Base-by-base conservation (phyloP, 2,888 invertebrate species). In the Clepsis dumicolana region DNA sequence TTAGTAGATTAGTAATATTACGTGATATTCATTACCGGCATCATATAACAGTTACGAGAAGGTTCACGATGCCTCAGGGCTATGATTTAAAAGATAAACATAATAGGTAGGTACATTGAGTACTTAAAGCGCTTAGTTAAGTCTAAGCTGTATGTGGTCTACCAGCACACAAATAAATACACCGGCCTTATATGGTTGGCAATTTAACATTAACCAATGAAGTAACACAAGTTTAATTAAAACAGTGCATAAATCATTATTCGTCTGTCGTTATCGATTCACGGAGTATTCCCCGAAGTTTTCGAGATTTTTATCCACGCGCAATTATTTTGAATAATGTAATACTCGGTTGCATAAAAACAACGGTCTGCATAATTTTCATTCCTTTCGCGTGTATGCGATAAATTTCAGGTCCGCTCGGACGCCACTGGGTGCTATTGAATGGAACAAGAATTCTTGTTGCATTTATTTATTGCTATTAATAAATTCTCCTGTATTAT, bases 11-110 rank as follows among this genome's bases (percentile, higher is more conserved):
- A 62, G 38, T 67, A 56, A 57, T 84, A 84, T 88, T 89, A 90
- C 87, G 87, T 85, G 86, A 91, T 90, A 90, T 88, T 89, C 88
- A 87, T 90, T 89, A 89, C 85, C 75, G 74, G 74, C 73, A 78
- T 92, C 89, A 86, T 84, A 86, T 90, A 91, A 91, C 75, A 77
- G 77, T 82, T 83, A 83, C 83, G 83, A 81, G 80, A 77, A 75
- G 75, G 77, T 80, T 80, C 85, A 86, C 82, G 85, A 84, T 84
- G 80, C 85, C 89, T 84, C 77, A 75, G 71, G 84, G 89, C 87
- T 76, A 79, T 85, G 80, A 81, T 80, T 86, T 35, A 32, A 52
- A 27, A 25, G 44, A 35, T 50, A 32, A 61, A 48, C 62, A 38
- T 63, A 57, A 4, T 18, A n/a, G n/a, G n/a, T n/a, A n/a, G n/a